phyloP scores from a whole-genome alignment of 2,113 vertebrate genomes.

The Corythornis cristatus region DNA sequence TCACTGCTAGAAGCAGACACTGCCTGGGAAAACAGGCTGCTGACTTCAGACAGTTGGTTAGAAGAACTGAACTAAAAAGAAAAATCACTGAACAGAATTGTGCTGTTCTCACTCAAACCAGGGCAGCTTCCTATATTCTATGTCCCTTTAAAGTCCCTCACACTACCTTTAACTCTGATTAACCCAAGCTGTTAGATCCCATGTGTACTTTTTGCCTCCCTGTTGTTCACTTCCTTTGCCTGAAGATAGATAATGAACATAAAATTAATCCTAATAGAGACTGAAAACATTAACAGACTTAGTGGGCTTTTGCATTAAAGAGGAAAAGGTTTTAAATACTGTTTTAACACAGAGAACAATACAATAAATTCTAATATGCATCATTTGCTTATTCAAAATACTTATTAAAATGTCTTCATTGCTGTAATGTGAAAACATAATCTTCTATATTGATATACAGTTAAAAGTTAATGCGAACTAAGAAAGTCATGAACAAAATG shows the following conservation, averaged over 20 bases:
- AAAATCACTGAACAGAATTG: no score
- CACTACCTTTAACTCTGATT: constrained; percentile 12
- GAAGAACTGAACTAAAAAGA: no score
- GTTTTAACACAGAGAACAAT: background rate
- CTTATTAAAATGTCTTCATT: background rate
- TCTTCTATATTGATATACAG: background rate
- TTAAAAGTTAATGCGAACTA: background rate
- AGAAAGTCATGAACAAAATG: background rate
- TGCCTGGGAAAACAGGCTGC: no score
- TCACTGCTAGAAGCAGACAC: no score
- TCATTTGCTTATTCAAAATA: background rate
- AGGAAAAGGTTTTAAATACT: background rate
- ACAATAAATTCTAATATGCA: background rate
- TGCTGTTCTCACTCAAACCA: no score
- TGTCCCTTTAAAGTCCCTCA: background rate
- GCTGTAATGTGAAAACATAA: background rate
- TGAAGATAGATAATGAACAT: background rate
- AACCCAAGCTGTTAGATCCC: background rate
- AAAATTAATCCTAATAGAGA: background rate
- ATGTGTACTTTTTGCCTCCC: background rate
- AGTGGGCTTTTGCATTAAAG: background rate
- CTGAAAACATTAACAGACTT: background rate
- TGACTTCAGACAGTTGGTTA: no score
- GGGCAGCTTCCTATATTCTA: background rate
- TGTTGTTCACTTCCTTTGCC: background rate